These are phyloP conservation scores for Steromphala cineraria DNA, from an alignment of 2,888 invertebrate species.

Conservation along the genomic window DNA sequence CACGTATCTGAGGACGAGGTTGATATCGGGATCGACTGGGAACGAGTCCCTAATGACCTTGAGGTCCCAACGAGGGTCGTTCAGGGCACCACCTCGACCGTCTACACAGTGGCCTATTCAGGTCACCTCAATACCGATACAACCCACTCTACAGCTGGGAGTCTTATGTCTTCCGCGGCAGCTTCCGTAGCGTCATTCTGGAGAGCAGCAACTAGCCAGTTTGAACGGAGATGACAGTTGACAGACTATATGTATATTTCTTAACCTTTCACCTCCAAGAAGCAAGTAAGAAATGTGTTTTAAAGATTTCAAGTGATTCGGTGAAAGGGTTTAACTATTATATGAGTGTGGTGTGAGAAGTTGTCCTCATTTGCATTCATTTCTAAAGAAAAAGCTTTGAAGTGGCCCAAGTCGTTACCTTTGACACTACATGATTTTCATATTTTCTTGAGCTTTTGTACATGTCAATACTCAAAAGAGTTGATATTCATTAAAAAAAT, in stretches of 20 bases:
- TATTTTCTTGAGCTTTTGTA: no score
- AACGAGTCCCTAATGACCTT: constrained; percentile 79
- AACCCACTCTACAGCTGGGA: constrained; percentile 81
- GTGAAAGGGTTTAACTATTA: no score
- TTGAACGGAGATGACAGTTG: constrained; percentile 25
- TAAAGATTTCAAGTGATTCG: no score
- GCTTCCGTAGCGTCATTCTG: constrained; percentile 89
- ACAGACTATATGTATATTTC: background rate
- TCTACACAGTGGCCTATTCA: constrained; percentile 35
- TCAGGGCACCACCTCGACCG: constrained; percentile 29
- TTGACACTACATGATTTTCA: no score
- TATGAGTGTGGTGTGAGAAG: no score
- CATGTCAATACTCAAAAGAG: no score
- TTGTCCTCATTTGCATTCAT: no score
- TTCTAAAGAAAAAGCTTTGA: no score
- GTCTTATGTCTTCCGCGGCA: constrained; percentile 88
- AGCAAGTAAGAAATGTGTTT: no score
- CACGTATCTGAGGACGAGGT: constrained; percentile 80
- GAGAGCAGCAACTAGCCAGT: constrained; percentile 69
- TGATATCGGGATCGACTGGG: constrained; percentile 86
- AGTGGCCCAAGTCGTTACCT: no score
- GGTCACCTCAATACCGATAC: constrained; percentile 25
- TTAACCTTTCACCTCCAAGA: no score
- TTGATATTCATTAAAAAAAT: no score
- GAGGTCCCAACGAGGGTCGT: constrained; percentile 36